Conservation (phyloP, 2,888 invertebrate species). For the Phengaris arion region DNA sequence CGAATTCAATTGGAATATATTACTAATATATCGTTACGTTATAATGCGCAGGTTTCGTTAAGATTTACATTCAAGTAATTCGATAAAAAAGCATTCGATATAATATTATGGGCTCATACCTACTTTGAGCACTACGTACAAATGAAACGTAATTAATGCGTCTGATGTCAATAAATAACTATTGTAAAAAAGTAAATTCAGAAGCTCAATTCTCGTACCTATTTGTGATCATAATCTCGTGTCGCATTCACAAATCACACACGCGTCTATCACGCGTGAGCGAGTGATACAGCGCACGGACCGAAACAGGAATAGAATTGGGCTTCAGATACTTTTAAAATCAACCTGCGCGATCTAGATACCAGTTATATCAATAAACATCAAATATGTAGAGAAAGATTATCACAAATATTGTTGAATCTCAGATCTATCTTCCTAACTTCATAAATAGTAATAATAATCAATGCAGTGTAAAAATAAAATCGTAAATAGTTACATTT, state of each 20-base stretch:
- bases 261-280: no score
- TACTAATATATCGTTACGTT: slow-evolving; percentile 10
- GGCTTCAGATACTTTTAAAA: not conserved
- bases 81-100: no score
- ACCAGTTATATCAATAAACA: not conserved
- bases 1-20: not conserved
- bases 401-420: slow-evolving; percentile 6
- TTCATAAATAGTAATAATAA: slow-evolving; percentile 4
- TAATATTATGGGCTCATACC: no score
- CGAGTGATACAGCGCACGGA: no score
- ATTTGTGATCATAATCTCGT: no score
- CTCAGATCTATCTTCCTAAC: not conserved
- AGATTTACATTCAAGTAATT: no score
- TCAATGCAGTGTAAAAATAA: not conserved
- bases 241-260: no score
- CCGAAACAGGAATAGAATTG: no score
- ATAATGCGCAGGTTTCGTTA: slow-evolving; percentile 8
- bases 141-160: not conserved
- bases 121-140: no score
- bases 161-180: not conserved
- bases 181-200: no score
- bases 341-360: not conserved
- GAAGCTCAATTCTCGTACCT: no score
- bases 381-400: not conserved
- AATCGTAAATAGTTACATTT: not conserved